A percentile compares a stretch with the other conserved stretches of the same genome.
Evolutionary conservation across 2,888 invertebrate genomes (phyloP).

Genomic region (Acrobasis suavella): DNA sequence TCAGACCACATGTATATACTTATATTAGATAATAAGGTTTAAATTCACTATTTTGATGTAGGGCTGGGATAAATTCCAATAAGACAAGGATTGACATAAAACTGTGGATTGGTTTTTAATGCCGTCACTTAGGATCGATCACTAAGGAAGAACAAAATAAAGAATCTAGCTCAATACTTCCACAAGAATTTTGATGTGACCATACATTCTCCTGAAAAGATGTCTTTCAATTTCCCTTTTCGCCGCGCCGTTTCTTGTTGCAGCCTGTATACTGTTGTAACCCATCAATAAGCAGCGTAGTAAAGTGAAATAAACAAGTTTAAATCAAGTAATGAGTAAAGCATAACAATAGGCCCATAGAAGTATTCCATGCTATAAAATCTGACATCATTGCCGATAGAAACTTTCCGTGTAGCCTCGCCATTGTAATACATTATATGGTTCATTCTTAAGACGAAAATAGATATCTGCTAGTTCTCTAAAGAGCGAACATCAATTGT

Average conservation of each 20-base stretch:
- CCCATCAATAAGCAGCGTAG: slow-evolving; percentile 85
- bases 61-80: neutral
- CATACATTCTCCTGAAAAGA: slow-evolving; percentile 92
- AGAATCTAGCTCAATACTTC: slow-evolving; percentile 74
- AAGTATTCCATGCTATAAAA: slow-evolving; percentile 65
- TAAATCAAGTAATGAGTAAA: slow-evolving; percentile 79
- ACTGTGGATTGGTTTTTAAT: slow-evolving; percentile 24
- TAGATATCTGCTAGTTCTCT: slow-evolving; percentile 52
- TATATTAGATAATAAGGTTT: neutral
- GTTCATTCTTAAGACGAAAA: slow-evolving; percentile 52
- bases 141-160: slow-evolving; percentile 56
- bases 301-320: slow-evolving; percentile 78
- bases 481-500: slow-evolving; percentile 60
- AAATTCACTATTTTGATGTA: neutral
- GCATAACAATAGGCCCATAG: slow-evolving; percentile 72
- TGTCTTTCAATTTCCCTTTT: slow-evolving; percentile 93
- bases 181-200: slow-evolving; percentile 79
- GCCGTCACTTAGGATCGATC: slow-evolving; percentile 44
- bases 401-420: slow-evolving; percentile 47
- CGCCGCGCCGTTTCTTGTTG: slow-evolving; percentile 90
- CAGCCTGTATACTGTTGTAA: slow-evolving; percentile 88
- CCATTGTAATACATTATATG: slow-evolving; percentile 41
- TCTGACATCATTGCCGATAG: slow-evolving; percentile 59
- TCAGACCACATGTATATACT: no score
- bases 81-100: slow-evolving; percentile 9